Conservation (phyloP, 1,140 invertebrate genomes). For the Drosophila nikananu region DNA sequence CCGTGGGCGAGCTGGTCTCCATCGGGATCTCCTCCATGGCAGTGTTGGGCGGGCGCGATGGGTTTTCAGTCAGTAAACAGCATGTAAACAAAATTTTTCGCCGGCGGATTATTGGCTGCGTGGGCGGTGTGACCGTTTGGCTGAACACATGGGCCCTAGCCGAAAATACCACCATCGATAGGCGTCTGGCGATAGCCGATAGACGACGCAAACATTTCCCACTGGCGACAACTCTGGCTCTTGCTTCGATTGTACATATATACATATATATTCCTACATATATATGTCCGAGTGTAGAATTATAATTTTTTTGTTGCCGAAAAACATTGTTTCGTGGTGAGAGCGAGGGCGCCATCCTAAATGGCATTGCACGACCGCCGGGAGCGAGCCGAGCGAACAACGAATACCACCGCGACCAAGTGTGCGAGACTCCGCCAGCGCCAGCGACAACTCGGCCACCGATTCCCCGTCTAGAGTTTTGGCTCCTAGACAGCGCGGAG, state of each 20-base stretch:
- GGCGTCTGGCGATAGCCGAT: slow-evolving; percentile 9
- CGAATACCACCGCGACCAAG: slow-evolving; percentile 56
- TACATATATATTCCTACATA: slow-evolving; percentile 49
- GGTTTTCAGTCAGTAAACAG: slow-evolving; percentile 65
- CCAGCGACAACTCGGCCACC: slow-evolving; percentile 33
- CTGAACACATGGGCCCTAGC: background rate
- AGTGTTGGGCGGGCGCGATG: slow-evolving; percentile 7
- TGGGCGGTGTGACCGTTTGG: slow-evolving; percentile 16
- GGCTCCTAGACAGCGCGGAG: slow-evolving; percentile 21
- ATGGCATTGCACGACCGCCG: slow-evolving; percentile 69
- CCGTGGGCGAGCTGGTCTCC: slow-evolving; percentile 65
- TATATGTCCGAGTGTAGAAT: slow-evolving; percentile 51
- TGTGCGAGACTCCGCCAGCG: slow-evolving; percentile 33
- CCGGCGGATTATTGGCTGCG: slow-evolving; percentile 4
- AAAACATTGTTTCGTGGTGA: slow-evolving; percentile 64
- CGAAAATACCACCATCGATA: slow-evolving; percentile 17
- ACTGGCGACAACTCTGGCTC: slow-evolving; percentile 36
- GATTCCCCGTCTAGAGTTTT: slow-evolving; percentile 20
- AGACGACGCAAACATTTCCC: slow-evolving; percentile 17
- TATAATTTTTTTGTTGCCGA: slow-evolving; percentile 62
- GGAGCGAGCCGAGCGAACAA: slow-evolving; percentile 60
- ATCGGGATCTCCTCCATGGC: slow-evolving; percentile 72
- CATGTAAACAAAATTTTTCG: slow-evolving; percentile 55
- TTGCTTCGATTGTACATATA: slow-evolving; percentile 52
- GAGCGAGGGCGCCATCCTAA: slow-evolving; percentile 72